These are phyloP conservation scores for Xanthorhoe designata DNA, from an alignment of 2,888 invertebrate species.

Conservation along the genomic window DNA sequence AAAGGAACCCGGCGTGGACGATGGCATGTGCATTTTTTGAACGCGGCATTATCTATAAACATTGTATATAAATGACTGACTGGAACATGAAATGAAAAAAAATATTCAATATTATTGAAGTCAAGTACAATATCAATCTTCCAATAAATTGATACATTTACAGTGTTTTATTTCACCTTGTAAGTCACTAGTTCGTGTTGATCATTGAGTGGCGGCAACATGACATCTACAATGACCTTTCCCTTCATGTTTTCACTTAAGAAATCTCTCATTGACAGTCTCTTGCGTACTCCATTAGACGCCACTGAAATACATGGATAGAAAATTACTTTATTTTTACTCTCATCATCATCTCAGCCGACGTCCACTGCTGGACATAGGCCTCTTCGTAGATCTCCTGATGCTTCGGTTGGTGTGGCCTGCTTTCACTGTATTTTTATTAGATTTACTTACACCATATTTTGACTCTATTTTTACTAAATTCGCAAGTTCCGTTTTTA, in stretches of 20 bases:
- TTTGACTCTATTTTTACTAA: no score
- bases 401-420: no score
- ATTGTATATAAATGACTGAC: no score
- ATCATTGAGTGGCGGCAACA: constrained; percentile 59
- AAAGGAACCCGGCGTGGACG: constrained; percentile 90
- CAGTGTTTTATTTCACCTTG: constrained; percentile 50
- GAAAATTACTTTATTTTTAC: neutral
- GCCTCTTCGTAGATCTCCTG: no score
- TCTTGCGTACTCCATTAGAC: constrained; percentile 42
- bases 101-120: neutral
- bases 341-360: no score
- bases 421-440: no score
- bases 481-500: no score
- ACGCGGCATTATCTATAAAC: constrained; percentile 88
- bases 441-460: no score
- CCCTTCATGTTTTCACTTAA: constrained; percentile 72
- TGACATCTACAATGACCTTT: constrained; percentile 59
- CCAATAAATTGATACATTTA: no score
- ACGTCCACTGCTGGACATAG: no score
- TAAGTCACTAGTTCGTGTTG: constrained; percentile 52
- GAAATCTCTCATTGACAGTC: constrained; percentile 70
- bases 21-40: constrained; percentile 91
- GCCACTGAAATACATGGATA: constrained; percentile 48
- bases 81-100: no score
- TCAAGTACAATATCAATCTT: no score